A percentile compares a stretch with the other conserved stretches of the same genome.
Evolutionary conservation across 2,797 vertebrate genomes (phyloP).

Genomic region (Diplodus sargus): DNA sequence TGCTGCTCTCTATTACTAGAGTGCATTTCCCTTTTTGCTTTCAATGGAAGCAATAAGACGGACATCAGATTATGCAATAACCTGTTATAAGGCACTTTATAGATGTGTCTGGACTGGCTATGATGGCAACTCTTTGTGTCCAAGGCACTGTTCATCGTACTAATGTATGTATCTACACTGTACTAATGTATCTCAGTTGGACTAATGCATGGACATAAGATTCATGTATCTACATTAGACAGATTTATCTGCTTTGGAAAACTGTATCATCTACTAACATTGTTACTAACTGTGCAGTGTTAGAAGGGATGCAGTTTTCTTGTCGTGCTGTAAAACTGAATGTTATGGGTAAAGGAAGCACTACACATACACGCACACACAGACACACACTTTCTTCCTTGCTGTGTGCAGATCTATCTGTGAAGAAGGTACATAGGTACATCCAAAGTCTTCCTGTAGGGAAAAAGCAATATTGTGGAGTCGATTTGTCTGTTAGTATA

Average conservation of each 20-base stretch:
- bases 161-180: constrained; percentile 54
- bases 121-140: constrained; percentile 57
- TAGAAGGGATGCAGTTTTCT: constrained; percentile 33
- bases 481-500: constrained; percentile 42
- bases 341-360: constrained; percentile 53
- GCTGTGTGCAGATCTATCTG: constrained; percentile 41
- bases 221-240: constrained; percentile 48
- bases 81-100: constrained; percentile 78
- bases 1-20: constrained; percentile 57
- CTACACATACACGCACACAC: constrained; percentile 27
- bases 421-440: constrained; percentile 40
- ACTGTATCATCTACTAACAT: constrained; percentile 40
- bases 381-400: constrained; percentile 25
- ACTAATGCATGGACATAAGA: constrained; percentile 46
- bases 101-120: constrained; percentile 66
- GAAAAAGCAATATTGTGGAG: constrained; percentile 69
- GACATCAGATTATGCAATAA: constrained; percentile 79
- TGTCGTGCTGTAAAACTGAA: constrained; percentile 62
- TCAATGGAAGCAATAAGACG: constrained; percentile 78
- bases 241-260: constrained; percentile 36
- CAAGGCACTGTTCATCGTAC: constrained; percentile 59
- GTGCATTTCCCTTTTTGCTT: constrained; percentile 72
- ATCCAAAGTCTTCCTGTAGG: constrained; percentile 70
- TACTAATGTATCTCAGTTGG: constrained; percentile 55
- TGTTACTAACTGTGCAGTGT: constrained; percentile 45